Evolutionary conservation across 2,888 invertebrate genomes (phyloP).

Genomic region (Hypselothyrea guttata): DNA sequence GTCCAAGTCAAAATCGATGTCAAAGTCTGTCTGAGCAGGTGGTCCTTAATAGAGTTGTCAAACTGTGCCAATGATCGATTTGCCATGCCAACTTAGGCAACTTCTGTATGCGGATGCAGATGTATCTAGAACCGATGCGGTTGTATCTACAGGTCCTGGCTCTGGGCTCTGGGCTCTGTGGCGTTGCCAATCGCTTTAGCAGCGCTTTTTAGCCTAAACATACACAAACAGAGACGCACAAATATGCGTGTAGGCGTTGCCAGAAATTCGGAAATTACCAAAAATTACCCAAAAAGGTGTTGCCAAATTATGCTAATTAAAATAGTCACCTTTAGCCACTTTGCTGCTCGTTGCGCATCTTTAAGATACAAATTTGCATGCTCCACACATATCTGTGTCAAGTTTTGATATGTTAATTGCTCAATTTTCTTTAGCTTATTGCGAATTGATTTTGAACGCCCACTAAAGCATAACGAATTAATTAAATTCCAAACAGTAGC

Average conservation of each 20-base stretch:
- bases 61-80: conserved; percentile 79
- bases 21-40: conserved; percentile 25
- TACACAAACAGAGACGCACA: conserved; percentile 30
- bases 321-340: conserved; percentile 40
- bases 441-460: conserved; percentile 64
- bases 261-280: conserved; percentile 2
- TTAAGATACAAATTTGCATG: conserved; percentile 34
- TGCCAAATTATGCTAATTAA: conserved; percentile 77
- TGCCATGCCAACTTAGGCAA: conserved; percentile 76
- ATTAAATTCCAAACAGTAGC: conserved; percentile 11
- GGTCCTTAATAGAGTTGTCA: conserved; percentile 75
- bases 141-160: conserved; percentile 19
- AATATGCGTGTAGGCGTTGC: conserved; percentile 46
- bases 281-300: conserved; percentile 52
- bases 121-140: conserved; percentile 5
- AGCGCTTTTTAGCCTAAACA: conserved; percentile 67
- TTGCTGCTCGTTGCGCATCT: conserved; percentile 13
- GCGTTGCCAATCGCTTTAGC: conserved; percentile 72
- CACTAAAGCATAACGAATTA: conserved; percentile 44
- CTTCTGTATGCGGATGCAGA: conserved; percentile 33
- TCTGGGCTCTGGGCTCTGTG: no score
- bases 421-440: conserved; percentile 35
- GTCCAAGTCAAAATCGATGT: no score
- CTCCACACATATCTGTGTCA: conserved; percentile 19
- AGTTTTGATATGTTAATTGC: conserved; percentile 53